Evolutionary conservation across 2,888 invertebrate species (phyloP), one percentile per base, ranked within the genome.

Genomic region (Ornithoptera alexandrae): DNA sequence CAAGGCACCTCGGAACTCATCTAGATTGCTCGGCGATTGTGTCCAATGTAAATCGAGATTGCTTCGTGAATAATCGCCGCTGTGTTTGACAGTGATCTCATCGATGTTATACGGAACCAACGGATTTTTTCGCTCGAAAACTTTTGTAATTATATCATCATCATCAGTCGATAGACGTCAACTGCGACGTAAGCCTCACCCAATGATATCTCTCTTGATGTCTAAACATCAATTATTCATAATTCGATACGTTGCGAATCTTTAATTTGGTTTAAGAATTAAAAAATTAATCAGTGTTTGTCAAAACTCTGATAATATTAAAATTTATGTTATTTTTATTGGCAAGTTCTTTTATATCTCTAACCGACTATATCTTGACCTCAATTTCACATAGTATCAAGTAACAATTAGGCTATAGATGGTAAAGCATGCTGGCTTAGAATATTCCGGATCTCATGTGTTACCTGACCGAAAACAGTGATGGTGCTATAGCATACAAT

Each of bases 61-160:
- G 73, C 74, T 75, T 77, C 78, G 77, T 76, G 67, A 71, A 72
- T 72, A 71, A 76, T 77, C 75, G 58, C 59, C 74, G 75, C 74
- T 76, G 77, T 77, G 77, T 80, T 79, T 74, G 80, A 81, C 81
- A 78, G 76, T 82, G 81, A 81, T 81, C 74, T 82, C 82, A 79
- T 76, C 74, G 67, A 74, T 75, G 72, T 62, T 66, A 76, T 76
- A 74, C 73, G 75, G 76, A 76, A 75, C 74, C 74, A 72, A 74
- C 73, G 66, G 73, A 76, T 77, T 79, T 79, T 79, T 76, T 74
- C 78, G 79, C 30, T 61, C 60, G 30, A 42, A 53, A 60, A 60
- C 53, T 63, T 58, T 42, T 39, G 17, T 53, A 17, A 18, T 18
- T 17, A 5, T 15, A n/a, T 18, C 18, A 53, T 15, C n/a, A 30